These are phyloP conservation scores for Discoglossus pictus DNA, from an alignment of 2,797 vertebrate genomes.

Conservation along the genomic window DNA sequence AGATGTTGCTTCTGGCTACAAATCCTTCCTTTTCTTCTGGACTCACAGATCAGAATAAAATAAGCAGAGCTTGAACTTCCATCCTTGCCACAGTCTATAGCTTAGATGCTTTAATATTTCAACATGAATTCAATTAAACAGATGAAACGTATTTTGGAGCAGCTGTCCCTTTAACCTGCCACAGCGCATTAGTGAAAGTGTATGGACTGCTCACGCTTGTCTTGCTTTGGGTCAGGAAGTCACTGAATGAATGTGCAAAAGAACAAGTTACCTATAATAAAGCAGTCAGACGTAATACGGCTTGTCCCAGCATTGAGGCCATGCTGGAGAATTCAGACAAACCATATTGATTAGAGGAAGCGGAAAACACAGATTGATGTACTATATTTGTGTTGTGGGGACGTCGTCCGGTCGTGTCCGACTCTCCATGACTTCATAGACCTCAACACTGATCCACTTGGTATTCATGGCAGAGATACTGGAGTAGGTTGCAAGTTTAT, in stretches of 20 bases:
- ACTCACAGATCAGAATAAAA: conserved; percentile 60
- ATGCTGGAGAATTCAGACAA: conserved; percentile 27
- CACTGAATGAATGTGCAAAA: conserved; percentile 25
- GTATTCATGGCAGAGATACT: too few relatives aligned
- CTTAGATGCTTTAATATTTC: conserved; percentile 53
- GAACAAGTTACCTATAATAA: neutral
- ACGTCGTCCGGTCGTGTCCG: too few relatives aligned
- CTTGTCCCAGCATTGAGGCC: conserved; percentile 26
- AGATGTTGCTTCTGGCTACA: conserved; percentile 73
- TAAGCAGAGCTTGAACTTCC: conserved; percentile 52
- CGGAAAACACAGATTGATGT: too few relatives aligned
- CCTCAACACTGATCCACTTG: too few relatives aligned
- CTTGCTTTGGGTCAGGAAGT: conserved; percentile 32
- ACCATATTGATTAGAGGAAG: conserved; percentile 55
- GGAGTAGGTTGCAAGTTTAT: too few relatives aligned
- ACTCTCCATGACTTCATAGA: too few relatives aligned
- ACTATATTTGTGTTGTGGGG: too few relatives aligned
- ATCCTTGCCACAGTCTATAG: conserved; percentile 33
- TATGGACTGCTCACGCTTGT: conserved; percentile 4
- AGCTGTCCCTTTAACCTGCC: conserved; percentile 44
- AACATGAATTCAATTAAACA: conserved; percentile 44
- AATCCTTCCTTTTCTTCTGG: conserved; percentile 57
- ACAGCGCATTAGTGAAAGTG: conserved; percentile 43
- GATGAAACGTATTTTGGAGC: conserved; percentile 43
- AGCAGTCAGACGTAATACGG: conserved; percentile 23